These are phyloP conservation scores for Saimiri boliviensis DNA, from an alignment of 2,113 vertebrate genomes.

Conservation along the genomic window DNA sequence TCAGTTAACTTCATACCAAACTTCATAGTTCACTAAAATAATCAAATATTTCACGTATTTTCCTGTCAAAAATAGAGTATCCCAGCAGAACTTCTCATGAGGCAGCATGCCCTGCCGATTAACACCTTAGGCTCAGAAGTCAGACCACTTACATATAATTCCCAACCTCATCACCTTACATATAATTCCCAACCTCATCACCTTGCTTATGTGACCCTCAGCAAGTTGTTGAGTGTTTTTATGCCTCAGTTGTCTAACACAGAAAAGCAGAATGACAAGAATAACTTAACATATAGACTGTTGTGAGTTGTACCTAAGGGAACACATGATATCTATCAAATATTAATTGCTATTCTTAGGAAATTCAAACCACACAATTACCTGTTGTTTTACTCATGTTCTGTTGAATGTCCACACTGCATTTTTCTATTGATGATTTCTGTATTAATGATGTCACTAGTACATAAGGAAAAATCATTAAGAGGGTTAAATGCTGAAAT, in stretches of 20 bases:
- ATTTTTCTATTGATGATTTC: background rate
- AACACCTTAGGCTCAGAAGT: background rate
- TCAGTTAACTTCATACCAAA: background rate
- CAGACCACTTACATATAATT: background rate
- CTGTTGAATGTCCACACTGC: background rate
- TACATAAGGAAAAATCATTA: background rate
- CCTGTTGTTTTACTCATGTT: background rate
- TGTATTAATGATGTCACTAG: background rate
- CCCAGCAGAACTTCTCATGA: background rate
- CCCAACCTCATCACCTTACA: no score
- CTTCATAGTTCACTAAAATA: background rate
- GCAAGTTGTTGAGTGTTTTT: background rate
- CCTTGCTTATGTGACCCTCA: no score
- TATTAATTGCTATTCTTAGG: background rate
- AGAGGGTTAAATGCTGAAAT: background rate
- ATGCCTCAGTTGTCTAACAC: background rate
- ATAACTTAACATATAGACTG: background rate
- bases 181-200: no score
- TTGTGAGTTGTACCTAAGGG: background rate
- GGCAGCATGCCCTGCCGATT: background rate
- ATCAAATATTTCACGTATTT: background rate
- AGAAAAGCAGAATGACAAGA: background rate
- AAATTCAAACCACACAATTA: background rate
- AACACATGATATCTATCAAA: background rate
- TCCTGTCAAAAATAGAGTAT: background rate